Evolutionary conservation across 1,140 invertebrate species (phyloP).

Genomic region (Hermatobates lingyangjiaoensis): DNA sequence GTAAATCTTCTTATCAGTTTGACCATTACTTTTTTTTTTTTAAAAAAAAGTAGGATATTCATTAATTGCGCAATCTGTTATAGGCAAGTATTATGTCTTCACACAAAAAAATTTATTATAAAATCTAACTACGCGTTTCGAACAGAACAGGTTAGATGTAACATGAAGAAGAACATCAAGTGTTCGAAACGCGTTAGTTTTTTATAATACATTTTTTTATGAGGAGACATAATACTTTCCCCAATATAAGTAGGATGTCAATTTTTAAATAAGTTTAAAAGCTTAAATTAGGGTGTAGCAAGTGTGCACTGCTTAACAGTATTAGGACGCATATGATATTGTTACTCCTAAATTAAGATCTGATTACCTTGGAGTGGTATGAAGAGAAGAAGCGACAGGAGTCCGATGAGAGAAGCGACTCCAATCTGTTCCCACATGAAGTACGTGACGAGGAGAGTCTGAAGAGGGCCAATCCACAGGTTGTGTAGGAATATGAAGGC

Average conservation of each 20-base stretch:
- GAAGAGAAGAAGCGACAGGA: constrained; percentile 54
- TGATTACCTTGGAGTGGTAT: constrained; percentile 60
- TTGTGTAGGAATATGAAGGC: constrained; percentile 49
- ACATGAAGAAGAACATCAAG: background rate
- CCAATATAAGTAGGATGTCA: background rate
- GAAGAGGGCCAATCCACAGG: constrained; percentile 62
- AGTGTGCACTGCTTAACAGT: background rate
- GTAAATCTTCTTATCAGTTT: too few relatives aligned
- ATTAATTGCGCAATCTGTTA: too few relatives aligned
- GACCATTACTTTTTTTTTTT: too few relatives aligned
- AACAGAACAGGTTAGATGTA: background rate
- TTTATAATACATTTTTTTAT: too few relatives aligned
- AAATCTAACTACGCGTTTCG: background rate
- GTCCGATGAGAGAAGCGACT: constrained; percentile 52
- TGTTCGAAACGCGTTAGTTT: too few relatives aligned
- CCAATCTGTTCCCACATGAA: constrained; percentile 56
- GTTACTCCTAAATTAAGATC: background rate
- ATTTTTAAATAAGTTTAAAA: background rate
- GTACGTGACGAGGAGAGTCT: constrained; percentile 51
- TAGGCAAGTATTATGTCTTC: constrained; percentile 28
- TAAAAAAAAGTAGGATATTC: too few relatives aligned
- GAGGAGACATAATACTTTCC: too few relatives aligned
- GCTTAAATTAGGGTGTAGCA: background rate
- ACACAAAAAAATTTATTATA: background rate
- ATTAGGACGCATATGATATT: background rate